Conservation (phyloP, 2,113 vertebrate species). For the Toxotes jaculatrix region DNA sequence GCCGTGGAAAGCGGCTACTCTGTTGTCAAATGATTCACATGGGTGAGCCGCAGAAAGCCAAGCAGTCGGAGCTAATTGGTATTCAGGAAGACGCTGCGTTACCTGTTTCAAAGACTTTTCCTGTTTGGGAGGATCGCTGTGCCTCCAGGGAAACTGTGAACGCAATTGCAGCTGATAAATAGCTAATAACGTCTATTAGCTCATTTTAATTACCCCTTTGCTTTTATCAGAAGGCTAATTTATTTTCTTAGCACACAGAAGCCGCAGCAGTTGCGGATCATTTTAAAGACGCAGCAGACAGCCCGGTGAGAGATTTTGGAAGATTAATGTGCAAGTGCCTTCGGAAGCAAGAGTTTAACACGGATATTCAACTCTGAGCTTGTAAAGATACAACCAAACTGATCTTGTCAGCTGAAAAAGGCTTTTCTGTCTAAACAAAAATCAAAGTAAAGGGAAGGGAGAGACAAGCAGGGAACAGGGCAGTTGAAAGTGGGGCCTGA, state of each 20-base stretch:
- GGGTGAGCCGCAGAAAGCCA: conserved; percentile 39
- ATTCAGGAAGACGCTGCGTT: conserved; percentile 34
- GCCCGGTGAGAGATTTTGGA: conserved; percentile 34
- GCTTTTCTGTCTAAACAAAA: conserved; percentile 43
- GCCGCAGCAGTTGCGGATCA: conserved; percentile 21
- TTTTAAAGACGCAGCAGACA: conserved; percentile 28
- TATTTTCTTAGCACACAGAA: conserved; percentile 46
- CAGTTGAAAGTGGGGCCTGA: conserved; percentile 28
- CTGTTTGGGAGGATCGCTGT: conserved; percentile 44
- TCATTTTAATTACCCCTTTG: conserved; percentile 69
- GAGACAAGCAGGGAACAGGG: conserved; percentile 26
- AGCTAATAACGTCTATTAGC: conserved; percentile 71
- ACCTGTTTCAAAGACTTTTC: conserved; percentile 63
- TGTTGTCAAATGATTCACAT: conserved; percentile 71
- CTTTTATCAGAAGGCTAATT: conserved; percentile 59
- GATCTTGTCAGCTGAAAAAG: conserved; percentile 30
- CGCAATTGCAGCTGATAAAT: conserved; percentile 60
- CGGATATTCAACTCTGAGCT: conserved; percentile 9
- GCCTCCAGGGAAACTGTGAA: conserved; percentile 51
- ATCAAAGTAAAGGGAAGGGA: conserved; percentile 26
- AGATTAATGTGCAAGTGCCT: conserved; percentile 42
- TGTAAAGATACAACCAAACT: conserved; percentile 5
- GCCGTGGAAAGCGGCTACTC: conserved; percentile 57
- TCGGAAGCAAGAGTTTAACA: conserved; percentile 37
- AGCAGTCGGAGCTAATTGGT: conserved; percentile 57